Percentiles rank a stretch among this genome's conserved stretches.
Evolutionary conservation across 64 coral and sea anemone species (phyloP).

Genomic region (Catalaphyllia jardinei): DNA sequence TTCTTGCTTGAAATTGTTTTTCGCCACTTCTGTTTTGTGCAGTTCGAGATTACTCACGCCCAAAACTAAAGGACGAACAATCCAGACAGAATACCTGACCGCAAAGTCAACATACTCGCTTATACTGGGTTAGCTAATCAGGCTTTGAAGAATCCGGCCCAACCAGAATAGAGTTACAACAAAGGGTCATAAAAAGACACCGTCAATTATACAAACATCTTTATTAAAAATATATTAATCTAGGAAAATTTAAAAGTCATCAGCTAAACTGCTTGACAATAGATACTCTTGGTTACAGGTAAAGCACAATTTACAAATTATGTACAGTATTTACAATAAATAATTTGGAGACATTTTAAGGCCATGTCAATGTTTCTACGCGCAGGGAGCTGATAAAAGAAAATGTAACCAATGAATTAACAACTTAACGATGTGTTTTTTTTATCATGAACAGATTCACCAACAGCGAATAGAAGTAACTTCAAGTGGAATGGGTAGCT

Average conservation of each 20-base stretch:
- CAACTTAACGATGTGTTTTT: neutral
- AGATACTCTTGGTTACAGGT: slow-evolving; percentile 50
- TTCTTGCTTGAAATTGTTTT: too few species aligned
- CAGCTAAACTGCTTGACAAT: slow-evolving; percentile 49
- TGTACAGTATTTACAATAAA: slow-evolving; percentile 62
- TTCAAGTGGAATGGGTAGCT: neutral
- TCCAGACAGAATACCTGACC: too few species aligned
- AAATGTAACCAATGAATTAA: neutral
- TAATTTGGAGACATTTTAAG: slow-evolving; percentile 34
- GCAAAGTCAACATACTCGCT: too few species aligned
- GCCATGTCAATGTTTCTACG: slow-evolving; percentile 40
- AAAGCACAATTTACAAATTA: slow-evolving; percentile 58
- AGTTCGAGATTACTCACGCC: too few species aligned
- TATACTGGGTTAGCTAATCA: too few species aligned
- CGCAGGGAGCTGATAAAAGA: neutral
- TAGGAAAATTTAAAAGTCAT: slow-evolving; percentile 54
- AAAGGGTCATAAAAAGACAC: neutral
- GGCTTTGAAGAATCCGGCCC: too few species aligned
- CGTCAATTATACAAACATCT: slow-evolving; percentile 37
- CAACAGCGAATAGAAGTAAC: neutral
- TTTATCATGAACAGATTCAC: neutral
- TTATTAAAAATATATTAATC: slow-evolving; percentile 64
- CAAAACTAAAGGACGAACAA: too few species aligned
- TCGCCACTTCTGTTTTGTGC: too few species aligned
- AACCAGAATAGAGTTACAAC: neutral